phyloP scores from a whole-genome alignment of 2,797 vertebrate genomes.

The Malacoctenus gilli region DNA sequence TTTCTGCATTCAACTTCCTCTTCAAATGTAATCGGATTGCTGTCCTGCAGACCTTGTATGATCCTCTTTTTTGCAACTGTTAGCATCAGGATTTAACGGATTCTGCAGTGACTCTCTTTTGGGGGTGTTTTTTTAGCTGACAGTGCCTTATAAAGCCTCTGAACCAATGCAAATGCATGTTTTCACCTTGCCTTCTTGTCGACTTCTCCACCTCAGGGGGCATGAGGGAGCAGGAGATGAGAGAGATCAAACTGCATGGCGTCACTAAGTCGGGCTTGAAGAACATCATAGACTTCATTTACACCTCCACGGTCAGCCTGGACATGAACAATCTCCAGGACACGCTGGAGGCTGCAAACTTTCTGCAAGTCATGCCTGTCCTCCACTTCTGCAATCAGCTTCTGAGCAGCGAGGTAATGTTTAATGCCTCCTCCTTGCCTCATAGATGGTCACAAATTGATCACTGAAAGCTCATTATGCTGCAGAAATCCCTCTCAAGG shows the following conservation, averaged over 20 bases:
- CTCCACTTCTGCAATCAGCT: conserved; percentile 85
- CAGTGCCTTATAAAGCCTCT: conserved; percentile 19
- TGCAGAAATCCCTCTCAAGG: too few relatives aligned
- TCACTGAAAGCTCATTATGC: too few relatives aligned
- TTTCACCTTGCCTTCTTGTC: conserved; percentile 15
- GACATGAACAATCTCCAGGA: conserved; percentile 82
- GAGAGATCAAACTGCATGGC: conserved; percentile 84
- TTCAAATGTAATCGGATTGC: background rate
- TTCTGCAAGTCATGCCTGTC: conserved; percentile 85
- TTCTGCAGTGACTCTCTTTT: too few relatives aligned
- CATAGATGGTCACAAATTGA: too few relatives aligned
- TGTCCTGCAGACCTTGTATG: background rate
- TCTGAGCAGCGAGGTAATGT: conserved; percentile 82
- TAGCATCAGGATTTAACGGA: too few relatives aligned
- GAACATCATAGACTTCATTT: conserved; percentile 86
- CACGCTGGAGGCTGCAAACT: conserved; percentile 85
- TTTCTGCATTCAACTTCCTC: conserved; percentile 24
- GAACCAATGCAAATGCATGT: conserved; percentile 14
- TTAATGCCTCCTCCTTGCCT: too few relatives aligned
- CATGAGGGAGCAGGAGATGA: conserved; percentile 85
- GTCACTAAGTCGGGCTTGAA: conserved; percentile 80
- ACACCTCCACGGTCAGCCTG: conserved; percentile 80
- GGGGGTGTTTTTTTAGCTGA: conserved; percentile 23
- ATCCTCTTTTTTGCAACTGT: too few relatives aligned
- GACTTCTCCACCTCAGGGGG: conserved; percentile 70